Base-by-base conservation (phyloP, 2,797 vertebrate species). In the Darevskia nairensis region DNA sequence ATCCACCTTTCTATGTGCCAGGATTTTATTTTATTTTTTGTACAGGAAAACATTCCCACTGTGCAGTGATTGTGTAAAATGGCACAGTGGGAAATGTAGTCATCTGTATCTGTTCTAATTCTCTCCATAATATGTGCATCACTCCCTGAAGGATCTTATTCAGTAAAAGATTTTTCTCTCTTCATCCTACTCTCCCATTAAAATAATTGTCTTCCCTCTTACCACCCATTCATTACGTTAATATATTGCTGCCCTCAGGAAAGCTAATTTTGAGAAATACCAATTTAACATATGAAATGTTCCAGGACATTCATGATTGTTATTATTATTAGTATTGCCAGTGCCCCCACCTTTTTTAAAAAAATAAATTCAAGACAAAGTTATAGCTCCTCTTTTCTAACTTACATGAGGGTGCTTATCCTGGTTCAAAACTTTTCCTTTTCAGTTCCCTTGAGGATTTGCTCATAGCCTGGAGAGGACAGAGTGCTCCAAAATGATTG, bases 201-300 rank as follows among this genome's bases (percentile, higher is more conserved):
- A 87, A 80, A 74, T 87, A 87, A 87, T 87, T 87, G 71, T 32
- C 86, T 82, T 82, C 50, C 80, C 55, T 29, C 86, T 75, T 87
- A 66, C 27, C 71, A 82, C 39, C 55, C 80, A 74, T 87, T 87
- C 86, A 87, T 87, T 87, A 81, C 6, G 4, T 64, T 87, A 81
- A 87, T 81, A 75, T 61, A 75, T 46, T 87, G 71, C 79, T 87
- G 86, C 86, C 79, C 80, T 87, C 86, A 75, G 39, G 68, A 87
- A 82, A 87, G 69, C 13, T 82, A 72, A 75, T 87, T 87, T 64
- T 87, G 68, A 87, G 41, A 87, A 86, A 82, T 66, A 75, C 32
- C 50, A 81, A 75, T 87, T 87, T 87, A 64, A 66, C 61, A 81
- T 66, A 82, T 87, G 78, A 17, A 79, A 2, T 1, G 59, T 83